Base-by-base conservation (phyloP, 2,797 vertebrate species). In the Poeciliopsis presidionis region DNA sequence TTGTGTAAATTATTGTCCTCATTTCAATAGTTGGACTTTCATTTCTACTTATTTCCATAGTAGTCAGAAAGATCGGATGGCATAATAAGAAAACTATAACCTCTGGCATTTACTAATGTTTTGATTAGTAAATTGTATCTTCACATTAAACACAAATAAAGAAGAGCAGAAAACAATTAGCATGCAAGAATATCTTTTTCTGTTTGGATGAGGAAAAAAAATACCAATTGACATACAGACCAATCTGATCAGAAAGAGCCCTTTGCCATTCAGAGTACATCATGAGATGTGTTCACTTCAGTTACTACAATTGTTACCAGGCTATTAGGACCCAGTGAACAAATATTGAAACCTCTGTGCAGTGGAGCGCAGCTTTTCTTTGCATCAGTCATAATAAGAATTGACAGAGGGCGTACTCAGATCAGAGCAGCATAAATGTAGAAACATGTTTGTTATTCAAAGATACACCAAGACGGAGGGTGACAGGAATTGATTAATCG, bases 301-400 rank as follows among this genome's bases (percentile, higher is more conserved):
- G 57, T 43, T 61, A 75, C 41, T 47, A 22, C 57, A 74, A 61
- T 74, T 79, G 41, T 78, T 77, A 47, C 47, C 85, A 79, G 57
- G 86, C 65, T 20, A 41, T 57, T 30, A 76, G 39, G 30, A 45
- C n/a, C 45, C 18, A 59, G 87, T 84, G 71, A 25, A 78, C 49
- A 83, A 76, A 87, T 87, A 92, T 81, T 81, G 86, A 90, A 85
- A 85, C n/a, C 33, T 79, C 22, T 25, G 5, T 83, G 71, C 43
- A 36, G 43, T 25, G 39, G 65, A 86, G 84, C 41, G 22, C 71
- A 67, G 46, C 67, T 77, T 55, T 83, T 28, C 30, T 80, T 55
- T n/a, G 33, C 49, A 45, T 72, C 41, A 81, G 67, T 84, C 75
- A 67, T 30, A 81, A 81, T 78, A 67, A 83, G 63, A 45, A 72